phyloP scores from a whole-genome alignment of 2,797 vertebrate genomes.

The Takifugu ocellatus region DNA sequence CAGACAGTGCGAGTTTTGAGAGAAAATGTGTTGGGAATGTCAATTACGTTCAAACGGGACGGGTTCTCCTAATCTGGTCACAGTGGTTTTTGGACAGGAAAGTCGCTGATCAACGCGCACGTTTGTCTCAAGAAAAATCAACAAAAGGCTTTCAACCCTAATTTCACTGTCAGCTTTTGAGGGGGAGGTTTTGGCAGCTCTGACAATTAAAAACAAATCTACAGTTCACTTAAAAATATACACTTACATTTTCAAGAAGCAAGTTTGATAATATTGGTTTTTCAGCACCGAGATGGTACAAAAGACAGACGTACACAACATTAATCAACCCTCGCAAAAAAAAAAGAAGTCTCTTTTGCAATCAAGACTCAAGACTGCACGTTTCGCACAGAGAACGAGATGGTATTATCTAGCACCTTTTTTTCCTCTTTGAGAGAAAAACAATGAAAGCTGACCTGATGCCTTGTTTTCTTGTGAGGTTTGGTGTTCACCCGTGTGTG shows the following conservation, averaged over 20 bases:
- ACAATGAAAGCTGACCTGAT: constrained; percentile 61
- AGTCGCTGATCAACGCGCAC: constrained; percentile 20
- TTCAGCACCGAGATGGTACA: constrained; percentile 78
- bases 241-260: constrained; percentile 80
- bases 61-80: constrained; percentile 28
- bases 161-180: constrained; percentile 54
- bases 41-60: constrained; percentile 24
- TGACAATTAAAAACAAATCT: constrained; percentile 56
- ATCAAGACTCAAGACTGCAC: constrained; percentile 75
- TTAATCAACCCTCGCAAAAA: constrained; percentile 56
- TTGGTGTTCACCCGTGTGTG: constrained; percentile 59
- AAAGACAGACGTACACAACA: constrained; percentile 68
- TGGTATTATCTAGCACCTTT: constrained; percentile 78
- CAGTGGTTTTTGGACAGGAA: constrained; percentile 40
- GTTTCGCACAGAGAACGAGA: constrained; percentile 68
- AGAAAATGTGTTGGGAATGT: constrained; percentile 29
- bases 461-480: constrained; percentile 47
- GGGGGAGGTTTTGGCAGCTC: constrained; percentile 54
- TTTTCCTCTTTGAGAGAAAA: constrained; percentile 65
- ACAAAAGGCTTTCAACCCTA: constrained; percentile 58
- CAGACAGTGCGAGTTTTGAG: constrained; percentile 45
- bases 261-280: constrained; percentile 77
- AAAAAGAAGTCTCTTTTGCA: constrained; percentile 66
- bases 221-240: constrained; percentile 85
- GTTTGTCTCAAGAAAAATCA: constrained; percentile 49